Evolutionary conservation across 2,797 vertebrate genomes (phyloP), one percentile per base, ranked within the genome.

Genomic region (Phrynocephalus vlangalii): DNA sequence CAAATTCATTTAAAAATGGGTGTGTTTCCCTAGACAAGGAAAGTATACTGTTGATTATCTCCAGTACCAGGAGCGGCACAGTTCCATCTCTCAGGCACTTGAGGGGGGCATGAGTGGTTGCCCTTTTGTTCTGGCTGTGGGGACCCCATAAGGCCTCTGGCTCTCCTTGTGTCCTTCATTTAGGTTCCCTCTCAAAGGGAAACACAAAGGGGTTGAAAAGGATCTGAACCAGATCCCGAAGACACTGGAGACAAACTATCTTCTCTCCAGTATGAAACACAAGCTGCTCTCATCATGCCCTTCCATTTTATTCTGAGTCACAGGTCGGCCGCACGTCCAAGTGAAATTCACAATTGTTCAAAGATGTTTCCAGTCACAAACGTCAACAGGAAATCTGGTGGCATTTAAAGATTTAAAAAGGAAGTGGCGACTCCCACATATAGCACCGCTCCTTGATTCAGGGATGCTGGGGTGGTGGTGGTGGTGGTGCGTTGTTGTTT

Each of bases 301-400:
- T 48, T 1, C 48, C 10, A 24, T 68, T 82, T 82, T 38, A 48
- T 68, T 79, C 24, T 71, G 76, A 86, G 7, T 85, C 66, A 60
- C 84, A 70, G 38, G 38, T 44, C 3, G 38, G 44, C 50, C 56
- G 79, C 79, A 86, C 33, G 67, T 71, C 66, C 68, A 79, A 86
- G 68, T 28, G 30, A 86, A 79, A 86, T 56, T 71, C 77, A 60
- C 77, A 56, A 79, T 22, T 13, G 11, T 86, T 56, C 66, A 3
- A 9, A 79, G 38, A 70, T 71, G 30, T 86, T 86, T 71, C 76
- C 71, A 86, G 67, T 71, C 48, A 79, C 48, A 71, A 86, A 79
- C 16, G 28, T 72, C 84, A 86, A 86, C 48, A 72, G 28, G 68
- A 80, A 80, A 86, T 63, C 33, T 24, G 84, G 68, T 85, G 76